phyloP scores from a whole-genome alignment of 1,140 invertebrate species.

The Venturia canescens region DNA sequence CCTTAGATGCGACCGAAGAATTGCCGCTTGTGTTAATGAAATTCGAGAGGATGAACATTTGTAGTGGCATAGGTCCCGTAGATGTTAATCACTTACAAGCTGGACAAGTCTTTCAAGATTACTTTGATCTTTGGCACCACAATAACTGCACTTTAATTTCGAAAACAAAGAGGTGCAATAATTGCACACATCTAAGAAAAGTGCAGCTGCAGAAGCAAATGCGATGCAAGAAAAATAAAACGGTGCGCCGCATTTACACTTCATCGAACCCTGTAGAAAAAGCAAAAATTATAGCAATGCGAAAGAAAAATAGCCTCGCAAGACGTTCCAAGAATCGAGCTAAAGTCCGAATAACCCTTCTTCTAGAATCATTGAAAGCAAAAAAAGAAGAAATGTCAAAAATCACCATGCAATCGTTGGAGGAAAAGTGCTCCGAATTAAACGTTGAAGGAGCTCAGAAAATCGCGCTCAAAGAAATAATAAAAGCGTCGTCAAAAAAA shows the following conservation, averaged over 20 bases:
- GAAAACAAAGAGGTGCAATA: slow-evolving; percentile 36
- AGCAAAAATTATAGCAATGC: not conserved
- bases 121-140: slow-evolving; percentile 20
- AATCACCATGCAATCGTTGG: not conserved
- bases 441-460: not conserved
- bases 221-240: slow-evolving; percentile 7
- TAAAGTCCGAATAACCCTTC: slow-evolving; percentile 1
- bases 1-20: not conserved
- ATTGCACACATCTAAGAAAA: slow-evolving; percentile 33
- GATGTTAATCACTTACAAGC: slow-evolving; percentile 24
- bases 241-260: not conserved
- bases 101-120: slow-evolving; percentile 17
- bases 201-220: slow-evolving; percentile 16
- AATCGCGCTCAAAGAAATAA: slow-evolving; percentile 42
- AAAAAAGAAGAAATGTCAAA: not conserved
- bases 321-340: slow-evolving; percentile 8
- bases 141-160: slow-evolving; percentile 29
- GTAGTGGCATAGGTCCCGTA: slow-evolving; percentile 20
- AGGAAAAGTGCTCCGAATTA: no score
- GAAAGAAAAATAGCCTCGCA: not conserved
- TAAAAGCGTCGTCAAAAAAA: slow-evolving; percentile 41
- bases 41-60: slow-evolving; percentile 35
- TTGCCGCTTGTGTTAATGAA: slow-evolving; percentile 31
- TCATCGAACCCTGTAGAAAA: slow-evolving; percentile 2
- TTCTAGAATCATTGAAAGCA: not conserved